Evolutionary conservation across 2,113 vertebrate species (phyloP).

Genomic region (Tyrannus savana): DNA sequence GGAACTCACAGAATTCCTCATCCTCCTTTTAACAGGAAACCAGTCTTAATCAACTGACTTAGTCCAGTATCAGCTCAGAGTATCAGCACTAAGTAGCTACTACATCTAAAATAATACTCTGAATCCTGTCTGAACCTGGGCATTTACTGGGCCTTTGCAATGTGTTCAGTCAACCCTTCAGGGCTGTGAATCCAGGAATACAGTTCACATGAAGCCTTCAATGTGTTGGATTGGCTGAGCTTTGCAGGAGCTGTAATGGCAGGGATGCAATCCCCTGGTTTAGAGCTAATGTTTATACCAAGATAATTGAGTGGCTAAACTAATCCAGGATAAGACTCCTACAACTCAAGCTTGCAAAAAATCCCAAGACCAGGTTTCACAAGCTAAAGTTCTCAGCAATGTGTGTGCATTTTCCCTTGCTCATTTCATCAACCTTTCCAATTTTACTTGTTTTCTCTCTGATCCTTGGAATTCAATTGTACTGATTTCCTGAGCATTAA

Average conservation of each 20-base stretch:
- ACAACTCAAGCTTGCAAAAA: background rate
- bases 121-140: background rate
- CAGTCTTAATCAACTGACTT: background rate
- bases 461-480: conserved; percentile 52
- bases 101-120: background rate
- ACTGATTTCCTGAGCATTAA: conserved; percentile 49
- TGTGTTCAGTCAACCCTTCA: background rate
- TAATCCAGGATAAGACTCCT: background rate
- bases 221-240: background rate
- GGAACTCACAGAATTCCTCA: background rate
- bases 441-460: conserved; percentile 30
- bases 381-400: background rate
- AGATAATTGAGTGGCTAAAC: background rate
- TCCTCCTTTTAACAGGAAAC: background rate
- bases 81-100: background rate
- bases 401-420: background rate
- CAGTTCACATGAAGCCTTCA: background rate
- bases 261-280: background rate
- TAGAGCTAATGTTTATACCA: background rate
- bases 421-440: background rate
- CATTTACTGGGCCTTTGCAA: rapidly evolving
- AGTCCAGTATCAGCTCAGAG: background rate
- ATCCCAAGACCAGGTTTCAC: background rate
- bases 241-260: background rate
- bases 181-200: background rate